phyloP scores from a whole-genome alignment of 2,113 vertebrate genomes.

The Podarcis cretensis region DNA sequence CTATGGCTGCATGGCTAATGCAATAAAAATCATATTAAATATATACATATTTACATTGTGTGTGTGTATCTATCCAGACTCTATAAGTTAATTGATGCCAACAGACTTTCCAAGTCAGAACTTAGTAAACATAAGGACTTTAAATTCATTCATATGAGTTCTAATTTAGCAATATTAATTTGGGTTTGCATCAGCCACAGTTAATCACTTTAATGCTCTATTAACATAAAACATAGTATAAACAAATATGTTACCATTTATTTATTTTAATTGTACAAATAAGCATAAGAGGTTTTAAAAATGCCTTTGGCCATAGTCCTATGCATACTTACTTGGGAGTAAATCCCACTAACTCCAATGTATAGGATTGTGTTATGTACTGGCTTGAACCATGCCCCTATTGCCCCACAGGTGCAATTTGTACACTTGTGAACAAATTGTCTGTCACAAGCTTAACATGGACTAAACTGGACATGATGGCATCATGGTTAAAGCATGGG shows the following conservation, averaged over 20 bases:
- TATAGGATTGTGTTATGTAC: background rate
- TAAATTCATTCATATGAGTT: background rate
- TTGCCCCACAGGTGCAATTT: too few species aligned
- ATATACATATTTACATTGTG: background rate
- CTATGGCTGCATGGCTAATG: too few species aligned
- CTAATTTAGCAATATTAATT: constrained; percentile 23
- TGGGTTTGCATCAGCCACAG: background rate
- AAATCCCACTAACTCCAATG: background rate
- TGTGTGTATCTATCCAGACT: too few species aligned
- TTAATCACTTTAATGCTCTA: background rate
- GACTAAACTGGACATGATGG: too few species aligned
- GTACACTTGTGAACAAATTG: too few species aligned
- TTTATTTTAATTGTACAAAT: background rate
- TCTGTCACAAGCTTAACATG: too few species aligned
- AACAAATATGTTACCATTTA: background rate
- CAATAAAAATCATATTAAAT: too few species aligned
- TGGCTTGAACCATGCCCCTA: too few species aligned
- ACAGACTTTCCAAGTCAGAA: background rate
- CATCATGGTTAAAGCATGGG: too few species aligned
- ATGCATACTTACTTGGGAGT: background rate
- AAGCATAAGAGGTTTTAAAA: background rate
- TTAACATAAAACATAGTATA: constrained; percentile 10
- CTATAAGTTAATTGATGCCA: background rate
- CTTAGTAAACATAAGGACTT: background rate
- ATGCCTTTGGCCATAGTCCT: too few species aligned